A percentile compares a stretch with the other conserved stretches of the same genome.
Conservation (phyloP, 2,888 invertebrate genomes). For the Eupithecia subfuscata region DNA sequence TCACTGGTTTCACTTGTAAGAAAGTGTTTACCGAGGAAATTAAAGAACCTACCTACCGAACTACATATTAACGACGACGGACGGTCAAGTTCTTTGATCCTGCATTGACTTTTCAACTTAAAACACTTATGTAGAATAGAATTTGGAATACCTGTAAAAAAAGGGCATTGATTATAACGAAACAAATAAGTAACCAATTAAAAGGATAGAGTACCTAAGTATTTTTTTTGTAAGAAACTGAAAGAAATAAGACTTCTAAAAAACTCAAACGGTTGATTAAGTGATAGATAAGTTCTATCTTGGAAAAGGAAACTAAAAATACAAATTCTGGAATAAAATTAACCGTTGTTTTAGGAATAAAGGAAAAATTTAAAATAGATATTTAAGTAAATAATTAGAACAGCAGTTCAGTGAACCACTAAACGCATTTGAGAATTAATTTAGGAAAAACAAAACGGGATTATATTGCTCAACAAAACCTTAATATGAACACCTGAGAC, state of each 20-base stretch:
- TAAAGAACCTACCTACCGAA: conserved; percentile 40
- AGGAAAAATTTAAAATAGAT: too few relatives aligned
- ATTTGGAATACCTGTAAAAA: background rate
- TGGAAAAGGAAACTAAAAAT: background rate
- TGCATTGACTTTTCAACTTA: conserved; percentile 34
- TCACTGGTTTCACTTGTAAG: conserved; percentile 68
- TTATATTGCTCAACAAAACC: too few relatives aligned
- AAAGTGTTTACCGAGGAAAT: conserved; percentile 62
- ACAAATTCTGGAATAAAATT: background rate
- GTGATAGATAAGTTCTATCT: background rate
- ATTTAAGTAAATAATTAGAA: too few relatives aligned
- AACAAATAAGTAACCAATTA: background rate
- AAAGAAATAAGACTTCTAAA: background rate
- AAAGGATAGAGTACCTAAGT: background rate
- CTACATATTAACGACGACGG: conserved; percentile 22
- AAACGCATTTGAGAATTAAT: background rate
- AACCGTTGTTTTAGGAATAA: background rate
- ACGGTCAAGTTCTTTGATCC: conserved; percentile 41
- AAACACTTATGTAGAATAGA: too few relatives aligned
- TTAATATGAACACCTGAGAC: too few relatives aligned
- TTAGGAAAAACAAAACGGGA: background rate
- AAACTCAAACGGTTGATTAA: background rate
- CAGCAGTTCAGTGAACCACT: too few relatives aligned
- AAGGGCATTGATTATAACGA: background rate
- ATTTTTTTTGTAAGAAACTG: background rate